These are phyloP conservation scores for Muscicapa comitata DNA, from an alignment of 2,797 vertebrate genomes.

Conservation along the genomic window DNA sequence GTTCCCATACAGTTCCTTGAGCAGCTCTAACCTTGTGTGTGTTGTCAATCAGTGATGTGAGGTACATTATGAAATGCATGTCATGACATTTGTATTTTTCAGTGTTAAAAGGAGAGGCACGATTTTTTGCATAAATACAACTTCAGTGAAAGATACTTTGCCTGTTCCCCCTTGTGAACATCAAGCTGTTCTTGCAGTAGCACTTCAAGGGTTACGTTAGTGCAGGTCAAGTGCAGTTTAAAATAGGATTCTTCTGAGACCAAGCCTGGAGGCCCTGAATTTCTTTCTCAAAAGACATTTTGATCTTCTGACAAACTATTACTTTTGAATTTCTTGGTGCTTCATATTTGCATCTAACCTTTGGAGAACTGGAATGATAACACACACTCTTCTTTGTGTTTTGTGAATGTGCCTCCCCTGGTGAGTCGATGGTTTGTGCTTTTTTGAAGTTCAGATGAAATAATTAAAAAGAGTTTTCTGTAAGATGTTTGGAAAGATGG, in stretches of 20 bases:
- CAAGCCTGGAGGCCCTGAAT: slow-evolving; percentile 56
- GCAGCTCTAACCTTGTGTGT: background rate
- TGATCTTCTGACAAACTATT: slow-evolving; percentile 71
- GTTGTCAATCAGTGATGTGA: background rate
- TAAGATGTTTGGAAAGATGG: background rate
- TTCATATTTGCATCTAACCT: slow-evolving; percentile 25
- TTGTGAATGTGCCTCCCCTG: slow-evolving; percentile 1
- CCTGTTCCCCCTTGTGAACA: background rate
- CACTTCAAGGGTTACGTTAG: slow-evolving; percentile 20
- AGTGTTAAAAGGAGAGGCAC: background rate
- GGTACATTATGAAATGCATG: background rate
- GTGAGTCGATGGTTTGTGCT: background rate
- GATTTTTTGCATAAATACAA: background rate
- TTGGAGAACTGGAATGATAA: slow-evolving; percentile 24
- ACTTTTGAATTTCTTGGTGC: slow-evolving; percentile 54
- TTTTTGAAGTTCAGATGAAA: slow-evolving; percentile 44
- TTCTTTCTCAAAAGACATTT: slow-evolving; percentile 49
- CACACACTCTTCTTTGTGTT: slow-evolving; percentile 54
- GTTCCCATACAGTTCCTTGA: background rate
- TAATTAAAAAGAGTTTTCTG: background rate
- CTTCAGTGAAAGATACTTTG: background rate
- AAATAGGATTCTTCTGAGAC: slow-evolving; percentile 67
- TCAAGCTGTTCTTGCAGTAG: background rate
- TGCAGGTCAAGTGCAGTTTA: slow-evolving; percentile 41
- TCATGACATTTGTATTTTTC: background rate